phyloP scores from a whole-genome alignment of 2,888 invertebrate genomes.

The Mystacides longicornis region DNA sequence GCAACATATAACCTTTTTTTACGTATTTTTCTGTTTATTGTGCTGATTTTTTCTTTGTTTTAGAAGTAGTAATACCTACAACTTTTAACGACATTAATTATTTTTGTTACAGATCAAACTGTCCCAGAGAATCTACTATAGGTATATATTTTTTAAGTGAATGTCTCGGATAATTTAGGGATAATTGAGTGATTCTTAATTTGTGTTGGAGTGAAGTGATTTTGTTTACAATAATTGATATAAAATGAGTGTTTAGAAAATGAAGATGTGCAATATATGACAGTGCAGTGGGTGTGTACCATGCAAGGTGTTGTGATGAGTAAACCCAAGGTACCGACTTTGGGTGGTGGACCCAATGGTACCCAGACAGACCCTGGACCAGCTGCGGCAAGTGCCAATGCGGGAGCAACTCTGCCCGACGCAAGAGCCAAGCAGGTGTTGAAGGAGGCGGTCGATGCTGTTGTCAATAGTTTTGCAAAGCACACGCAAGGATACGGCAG shows the following conservation, averaged over 20 bases:
- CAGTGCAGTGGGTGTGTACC: slow-evolving; percentile 3
- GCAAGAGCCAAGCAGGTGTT: slow-evolving; percentile 51
- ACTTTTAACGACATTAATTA: too few species aligned
- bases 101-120: too few species aligned
- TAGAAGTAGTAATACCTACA: too few species aligned
- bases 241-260: neutral
- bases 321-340: slow-evolving; percentile 20
- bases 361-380: slow-evolving; percentile 29
- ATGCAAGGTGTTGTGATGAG: slow-evolving; percentile 26
- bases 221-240: too few species aligned
- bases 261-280: slow-evolving; percentile 5
- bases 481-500: slow-evolving; percentile 63
- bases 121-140: too few species aligned
- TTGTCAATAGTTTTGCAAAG: slow-evolving; percentile 66
- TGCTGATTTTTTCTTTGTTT: too few species aligned
- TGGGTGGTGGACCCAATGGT: slow-evolving; percentile 12
- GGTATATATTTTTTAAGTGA: too few species aligned
- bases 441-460: slow-evolving; percentile 65
- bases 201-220: too few species aligned
- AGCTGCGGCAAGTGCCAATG: slow-evolving; percentile 19
- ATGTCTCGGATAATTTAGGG: too few species aligned
- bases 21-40: too few species aligned
- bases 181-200: too few species aligned
- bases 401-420: slow-evolving; percentile 41
- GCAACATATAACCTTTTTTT: too few species aligned